These are phyloP conservation scores for Anisognathus igniventris DNA, from an alignment of 2,797 vertebrate genomes.

Conservation along the genomic window DNA sequence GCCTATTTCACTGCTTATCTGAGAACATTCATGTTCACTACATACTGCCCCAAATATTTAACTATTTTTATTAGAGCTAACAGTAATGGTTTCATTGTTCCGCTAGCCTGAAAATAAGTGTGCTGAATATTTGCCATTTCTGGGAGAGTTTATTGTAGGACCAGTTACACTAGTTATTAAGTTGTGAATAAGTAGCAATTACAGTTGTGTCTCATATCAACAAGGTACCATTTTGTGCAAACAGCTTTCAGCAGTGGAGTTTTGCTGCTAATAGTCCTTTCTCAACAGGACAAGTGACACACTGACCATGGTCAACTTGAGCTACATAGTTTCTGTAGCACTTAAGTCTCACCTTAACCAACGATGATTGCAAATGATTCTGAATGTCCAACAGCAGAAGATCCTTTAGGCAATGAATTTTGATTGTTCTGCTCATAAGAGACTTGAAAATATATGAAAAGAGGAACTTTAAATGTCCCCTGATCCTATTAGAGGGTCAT, in stretches of 20 bases:
- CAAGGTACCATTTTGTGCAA: constrained; percentile 42
- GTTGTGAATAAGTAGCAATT: constrained; percentile 52
- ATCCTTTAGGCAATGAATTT: constrained; percentile 67
- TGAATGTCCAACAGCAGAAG: constrained; percentile 39
- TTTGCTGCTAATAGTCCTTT: constrained; percentile 48
- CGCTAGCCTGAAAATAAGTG: constrained; percentile 34
- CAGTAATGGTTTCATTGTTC: neutral
- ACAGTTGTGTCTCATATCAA: constrained; percentile 2
- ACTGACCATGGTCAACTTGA: constrained; percentile 53
- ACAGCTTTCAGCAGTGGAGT: constrained; percentile 27
- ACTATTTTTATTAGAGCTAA: neutral
- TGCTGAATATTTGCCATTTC: constrained; percentile 52
- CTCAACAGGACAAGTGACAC: constrained; percentile 53
- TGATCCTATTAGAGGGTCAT: constrained; percentile 60
- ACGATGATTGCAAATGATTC: constrained; percentile 34
- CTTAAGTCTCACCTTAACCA: constrained; percentile 29
- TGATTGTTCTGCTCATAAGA: constrained; percentile 68
- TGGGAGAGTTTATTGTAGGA: constrained; percentile 39
- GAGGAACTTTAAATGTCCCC: constrained; percentile 63
- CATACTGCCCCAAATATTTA: neutral
- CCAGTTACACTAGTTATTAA: constrained; percentile 48
- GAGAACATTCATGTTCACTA: neutral
- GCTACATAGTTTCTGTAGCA: constrained; percentile 11
- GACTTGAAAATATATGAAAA: constrained; percentile 68
- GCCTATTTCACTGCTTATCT: neutral